A percentile compares a stretch with the other conserved stretches of the same genome.
Conservation (phyloP, 2,797 vertebrate species). For the Characodon lateralis region DNA sequence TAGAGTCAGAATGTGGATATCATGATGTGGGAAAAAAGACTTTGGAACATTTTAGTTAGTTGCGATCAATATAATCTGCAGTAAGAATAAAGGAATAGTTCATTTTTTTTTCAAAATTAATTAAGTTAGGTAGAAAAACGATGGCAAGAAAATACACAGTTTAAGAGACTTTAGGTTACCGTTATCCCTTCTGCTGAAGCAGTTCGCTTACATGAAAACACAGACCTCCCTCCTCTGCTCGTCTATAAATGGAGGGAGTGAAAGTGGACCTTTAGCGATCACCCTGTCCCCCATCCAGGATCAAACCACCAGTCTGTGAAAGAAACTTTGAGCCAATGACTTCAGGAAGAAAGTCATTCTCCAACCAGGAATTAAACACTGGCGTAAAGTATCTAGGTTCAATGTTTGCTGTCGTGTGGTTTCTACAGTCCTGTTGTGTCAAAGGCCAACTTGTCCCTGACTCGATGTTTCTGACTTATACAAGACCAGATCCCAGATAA, state of each 20-base stretch:
- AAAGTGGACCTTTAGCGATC: constrained; percentile 1
- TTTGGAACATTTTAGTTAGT: neutral
- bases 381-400: neutral
- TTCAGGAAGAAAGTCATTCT: neutral
- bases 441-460: neutral
- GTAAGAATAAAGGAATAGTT: neutral
- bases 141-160: neutral
- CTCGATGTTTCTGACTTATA: neutral
- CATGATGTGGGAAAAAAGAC: neutral
- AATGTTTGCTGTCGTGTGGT: neutral
- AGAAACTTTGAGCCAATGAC: neutral
- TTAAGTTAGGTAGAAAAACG: neutral
- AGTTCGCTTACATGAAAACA: neutral
- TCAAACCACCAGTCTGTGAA: neutral
- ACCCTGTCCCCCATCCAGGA: neutral
- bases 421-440: neutral
- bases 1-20: neutral
- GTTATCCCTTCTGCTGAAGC: neutral
- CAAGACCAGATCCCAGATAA: neutral
- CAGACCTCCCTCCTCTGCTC: neutral
- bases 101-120: neutral
- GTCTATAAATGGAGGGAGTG: neutral
- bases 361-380: neutral
- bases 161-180: neutral
- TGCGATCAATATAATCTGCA: neutral